These are phyloP conservation scores for Dolichoris vasculosae DNA, from an alignment of 1,140 invertebrate species.

Conservation along the genomic window DNA sequence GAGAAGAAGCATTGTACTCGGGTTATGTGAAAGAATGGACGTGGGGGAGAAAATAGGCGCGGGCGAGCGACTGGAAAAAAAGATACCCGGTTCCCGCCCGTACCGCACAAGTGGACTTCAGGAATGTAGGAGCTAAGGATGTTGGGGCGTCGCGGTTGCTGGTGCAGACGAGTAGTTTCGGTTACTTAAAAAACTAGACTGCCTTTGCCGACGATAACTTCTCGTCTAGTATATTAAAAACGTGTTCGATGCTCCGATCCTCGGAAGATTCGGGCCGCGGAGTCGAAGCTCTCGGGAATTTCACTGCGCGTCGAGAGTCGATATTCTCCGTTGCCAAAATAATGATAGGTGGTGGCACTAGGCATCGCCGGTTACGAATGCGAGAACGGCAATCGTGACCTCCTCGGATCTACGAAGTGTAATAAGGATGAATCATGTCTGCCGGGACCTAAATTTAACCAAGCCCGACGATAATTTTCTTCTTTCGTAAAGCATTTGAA, in stretches of 20 bases:
- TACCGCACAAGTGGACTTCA: conserved; percentile 27
- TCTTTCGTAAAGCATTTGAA: too few relatives aligned
- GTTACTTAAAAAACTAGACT: background rate
- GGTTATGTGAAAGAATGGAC: background rate
- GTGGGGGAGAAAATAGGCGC: conserved; percentile 47
- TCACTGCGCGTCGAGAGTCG: background rate
- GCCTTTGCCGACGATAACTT: background rate
- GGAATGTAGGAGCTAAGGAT: conserved; percentile 41
- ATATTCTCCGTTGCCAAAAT: background rate
- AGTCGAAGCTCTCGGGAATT: too few relatives aligned
- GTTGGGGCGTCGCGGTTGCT: background rate
- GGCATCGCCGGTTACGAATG: too few relatives aligned
- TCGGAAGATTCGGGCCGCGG: too few relatives aligned
- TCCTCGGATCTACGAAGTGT: too few relatives aligned
- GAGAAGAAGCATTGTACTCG: background rate
- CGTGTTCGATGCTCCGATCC: background rate
- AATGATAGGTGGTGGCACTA: too few relatives aligned
- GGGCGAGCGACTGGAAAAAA: conserved; percentile 55
- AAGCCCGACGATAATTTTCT: too few relatives aligned
- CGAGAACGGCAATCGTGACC: too few relatives aligned
- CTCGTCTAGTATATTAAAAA: background rate
- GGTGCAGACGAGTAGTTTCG: background rate
- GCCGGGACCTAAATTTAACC: too few relatives aligned
- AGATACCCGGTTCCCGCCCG: conserved; percentile 55
- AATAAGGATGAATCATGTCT: too few relatives aligned